Percentiles rank a stretch among this genome's conserved stretches.
Conservation (phyloP, 2,888 invertebrate species). For the Caenorhabditis uteleia region DNA sequence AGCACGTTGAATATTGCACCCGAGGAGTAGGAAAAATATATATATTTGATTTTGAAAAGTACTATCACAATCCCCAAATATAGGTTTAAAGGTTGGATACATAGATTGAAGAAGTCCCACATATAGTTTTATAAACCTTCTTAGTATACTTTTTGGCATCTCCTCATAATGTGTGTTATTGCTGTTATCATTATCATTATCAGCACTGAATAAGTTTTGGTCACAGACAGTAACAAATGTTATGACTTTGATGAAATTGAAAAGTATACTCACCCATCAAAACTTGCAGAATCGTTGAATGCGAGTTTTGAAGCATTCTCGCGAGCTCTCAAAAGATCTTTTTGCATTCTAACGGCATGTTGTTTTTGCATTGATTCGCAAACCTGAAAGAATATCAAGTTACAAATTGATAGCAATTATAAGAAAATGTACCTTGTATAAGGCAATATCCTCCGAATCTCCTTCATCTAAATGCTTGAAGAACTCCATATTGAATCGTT, state of each 20-base stretch:
- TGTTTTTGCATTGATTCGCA: conserved; percentile 53
- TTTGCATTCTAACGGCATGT: conserved; percentile 12
- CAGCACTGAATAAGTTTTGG: conserved; percentile 13
- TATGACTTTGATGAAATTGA: background rate
- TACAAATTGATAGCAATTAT: background rate
- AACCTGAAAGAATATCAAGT: no score
- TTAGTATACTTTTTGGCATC: conserved; percentile 27
- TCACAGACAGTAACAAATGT: background rate
- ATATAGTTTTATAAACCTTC: conserved; percentile 8
- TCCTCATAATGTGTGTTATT: conserved; percentile 8
- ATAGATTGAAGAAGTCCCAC: background rate
- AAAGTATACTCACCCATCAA: conserved; percentile 52
- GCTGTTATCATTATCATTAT: background rate
- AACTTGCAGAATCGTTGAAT: conserved; percentile 65
- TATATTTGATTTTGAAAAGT: no score
- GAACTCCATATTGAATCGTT: conserved; percentile 58
- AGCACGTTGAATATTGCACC: no score
- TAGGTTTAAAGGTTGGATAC: no score
- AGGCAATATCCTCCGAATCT: conserved; percentile 43
- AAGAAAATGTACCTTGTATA: conserved; percentile 39
- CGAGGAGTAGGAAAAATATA: no score
- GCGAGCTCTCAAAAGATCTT: conserved; percentile 41
- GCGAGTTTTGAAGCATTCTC: conserved; percentile 49
- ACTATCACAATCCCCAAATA: no score
- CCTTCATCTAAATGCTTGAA: conserved; percentile 46